These are phyloP conservation scores for Alouatta palliata DNA, from an alignment of 2,113 vertebrate species.

Conservation along the genomic window DNA sequence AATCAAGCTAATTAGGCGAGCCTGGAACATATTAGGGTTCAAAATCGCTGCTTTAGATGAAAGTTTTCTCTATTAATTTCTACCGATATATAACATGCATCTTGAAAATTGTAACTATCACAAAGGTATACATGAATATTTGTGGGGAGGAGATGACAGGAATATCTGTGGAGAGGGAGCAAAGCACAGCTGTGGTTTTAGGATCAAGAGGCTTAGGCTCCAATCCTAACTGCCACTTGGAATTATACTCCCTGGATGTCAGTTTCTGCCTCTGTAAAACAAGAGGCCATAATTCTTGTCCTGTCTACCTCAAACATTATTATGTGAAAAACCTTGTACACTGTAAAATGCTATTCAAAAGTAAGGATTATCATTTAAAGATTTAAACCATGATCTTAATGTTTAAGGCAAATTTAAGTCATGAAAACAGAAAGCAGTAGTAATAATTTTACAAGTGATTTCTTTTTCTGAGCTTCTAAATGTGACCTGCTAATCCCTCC, in stretches of 20 bases:
- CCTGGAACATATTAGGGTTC: neutral
- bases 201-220: neutral
- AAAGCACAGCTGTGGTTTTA: neutral
- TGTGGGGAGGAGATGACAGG: neutral
- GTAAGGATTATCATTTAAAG: neutral
- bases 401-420: slow-evolving; percentile 18
- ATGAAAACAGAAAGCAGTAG: slow-evolving; percentile 3
- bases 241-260: neutral
- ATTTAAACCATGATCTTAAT: slow-evolving; percentile 1
- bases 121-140: neutral
- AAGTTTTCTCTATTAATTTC: slow-evolving; percentile 38
- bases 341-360: slow-evolving; percentile 20
- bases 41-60: slow-evolving; percentile 14
- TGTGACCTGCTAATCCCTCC: neutral
- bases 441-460: neutral
- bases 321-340: neutral
- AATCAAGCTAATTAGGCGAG: neutral
- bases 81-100: neutral
- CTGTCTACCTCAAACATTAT: neutral
- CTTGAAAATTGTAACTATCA: neutral
- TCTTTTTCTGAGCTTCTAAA: slow-evolving; percentile 10
- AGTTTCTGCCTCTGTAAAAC: slow-evolving; percentile 34
- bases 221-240: neutral
- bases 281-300: neutral
- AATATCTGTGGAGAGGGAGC: neutral